Evolutionary conservation across 2,888 invertebrate genomes (phyloP).

Genomic region (Byasa hedistus): DNA sequence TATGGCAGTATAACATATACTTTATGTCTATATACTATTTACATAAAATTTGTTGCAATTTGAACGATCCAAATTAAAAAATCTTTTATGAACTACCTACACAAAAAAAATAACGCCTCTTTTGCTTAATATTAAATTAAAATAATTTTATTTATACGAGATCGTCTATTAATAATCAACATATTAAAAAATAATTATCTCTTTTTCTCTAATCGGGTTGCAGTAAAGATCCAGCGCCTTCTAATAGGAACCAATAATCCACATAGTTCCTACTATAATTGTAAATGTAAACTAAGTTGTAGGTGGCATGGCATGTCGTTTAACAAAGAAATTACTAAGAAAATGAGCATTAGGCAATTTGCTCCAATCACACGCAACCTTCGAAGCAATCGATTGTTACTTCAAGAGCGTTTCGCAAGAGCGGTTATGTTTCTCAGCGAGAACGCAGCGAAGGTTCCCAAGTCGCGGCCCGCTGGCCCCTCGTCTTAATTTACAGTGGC

Average conservation of each 20-base stretch:
- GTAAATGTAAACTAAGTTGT: background rate
- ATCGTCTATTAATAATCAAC: too few species aligned
- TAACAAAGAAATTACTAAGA: slow-evolving; percentile 40
- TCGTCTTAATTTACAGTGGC: slow-evolving; percentile 70
- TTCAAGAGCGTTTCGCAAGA: slow-evolving; percentile 49
- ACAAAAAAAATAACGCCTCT: too few species aligned
- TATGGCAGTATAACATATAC: background rate
- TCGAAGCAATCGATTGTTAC: slow-evolving; percentile 45
- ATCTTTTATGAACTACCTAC: too few species aligned
- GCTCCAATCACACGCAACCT: slow-evolving; percentile 53
- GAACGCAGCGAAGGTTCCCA: slow-evolving; percentile 51
- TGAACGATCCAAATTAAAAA: too few species aligned
- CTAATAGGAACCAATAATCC: too few species aligned
- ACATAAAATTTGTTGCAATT: too few species aligned
- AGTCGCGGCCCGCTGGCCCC: slow-evolving; percentile 51
- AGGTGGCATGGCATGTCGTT: slow-evolving; percentile 1
- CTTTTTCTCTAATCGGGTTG: too few species aligned
- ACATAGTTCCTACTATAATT: background rate
- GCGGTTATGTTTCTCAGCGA: slow-evolving; percentile 41
- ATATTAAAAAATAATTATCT: too few species aligned
- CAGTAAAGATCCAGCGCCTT: too few species aligned
- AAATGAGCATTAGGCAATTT: slow-evolving; percentile 13
- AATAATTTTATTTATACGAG: too few species aligned
- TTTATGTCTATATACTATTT: too few species aligned
- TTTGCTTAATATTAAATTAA: too few species aligned